A percentile compares a stretch with the other conserved stretches of the same genome.
phyloP scores from a whole-genome alignment of 2,113 vertebrate species.

The Nibea albiflora region DNA sequence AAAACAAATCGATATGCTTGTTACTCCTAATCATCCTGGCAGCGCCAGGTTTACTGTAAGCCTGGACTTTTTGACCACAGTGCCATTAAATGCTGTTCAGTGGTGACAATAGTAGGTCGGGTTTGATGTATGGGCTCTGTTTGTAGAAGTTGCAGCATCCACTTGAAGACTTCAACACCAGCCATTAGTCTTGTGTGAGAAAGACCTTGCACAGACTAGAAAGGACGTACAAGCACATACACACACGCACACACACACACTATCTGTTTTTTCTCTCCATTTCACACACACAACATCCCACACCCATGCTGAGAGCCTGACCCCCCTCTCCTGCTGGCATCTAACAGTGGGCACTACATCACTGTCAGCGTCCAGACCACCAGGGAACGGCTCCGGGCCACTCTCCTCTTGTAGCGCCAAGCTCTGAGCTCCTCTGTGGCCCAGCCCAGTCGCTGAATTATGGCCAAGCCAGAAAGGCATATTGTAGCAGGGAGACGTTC shows the following conservation, averaged over 20 bases:
- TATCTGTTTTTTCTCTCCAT: slow-evolving; percentile 42
- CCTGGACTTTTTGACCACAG: slow-evolving; percentile 28
- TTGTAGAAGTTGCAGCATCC: slow-evolving; percentile 70
- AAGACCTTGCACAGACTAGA: slow-evolving; percentile 63
- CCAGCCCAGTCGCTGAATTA: slow-evolving; percentile 80
- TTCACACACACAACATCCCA: slow-evolving; percentile 65
- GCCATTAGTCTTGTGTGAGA: slow-evolving; percentile 81
- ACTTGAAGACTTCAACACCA: slow-evolving; percentile 75
- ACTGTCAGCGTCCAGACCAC: slow-evolving; percentile 88
- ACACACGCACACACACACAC: slow-evolving; percentile 17
- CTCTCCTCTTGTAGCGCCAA: slow-evolving; percentile 81
- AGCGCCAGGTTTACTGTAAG: neutral
- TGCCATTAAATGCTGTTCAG: slow-evolving; percentile 22
- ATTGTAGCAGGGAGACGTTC: slow-evolving; percentile 63
- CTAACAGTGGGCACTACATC: slow-evolving; percentile 88
- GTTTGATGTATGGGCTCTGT: slow-evolving; percentile 73
- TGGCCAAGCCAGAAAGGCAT: slow-evolving; percentile 79
- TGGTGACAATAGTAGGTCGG: slow-evolving; percentile 62
- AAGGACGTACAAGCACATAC: slow-evolving; percentile 33
- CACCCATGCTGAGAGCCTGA: slow-evolving; percentile 75
- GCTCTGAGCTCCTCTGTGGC: slow-evolving; percentile 75
- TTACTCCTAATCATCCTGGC: neutral
- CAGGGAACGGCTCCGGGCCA: slow-evolving; percentile 82
- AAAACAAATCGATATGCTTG: neutral
- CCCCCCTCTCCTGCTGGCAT: slow-evolving; percentile 80